Evolutionary conservation across 2,797 vertebrate genomes (phyloP).

Genomic region (Gallinago stenura): DNA sequence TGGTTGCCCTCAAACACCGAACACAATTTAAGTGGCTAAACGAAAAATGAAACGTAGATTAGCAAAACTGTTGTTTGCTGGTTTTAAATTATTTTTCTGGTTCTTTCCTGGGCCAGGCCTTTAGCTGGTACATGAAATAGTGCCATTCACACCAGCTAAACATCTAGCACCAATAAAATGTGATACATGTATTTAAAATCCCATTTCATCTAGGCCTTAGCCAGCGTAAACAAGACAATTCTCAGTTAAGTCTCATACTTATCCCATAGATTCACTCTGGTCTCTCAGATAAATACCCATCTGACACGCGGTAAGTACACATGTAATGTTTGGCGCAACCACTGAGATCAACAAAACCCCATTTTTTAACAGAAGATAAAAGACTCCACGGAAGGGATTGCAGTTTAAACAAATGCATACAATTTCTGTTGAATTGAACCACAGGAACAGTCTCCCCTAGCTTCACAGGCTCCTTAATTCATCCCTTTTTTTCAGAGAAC

Average conservation of each 20-base stretch:
- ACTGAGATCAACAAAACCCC: not conserved
- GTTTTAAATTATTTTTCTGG: rapidly evolving
- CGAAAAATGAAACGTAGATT: not conserved
- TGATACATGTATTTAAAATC: not conserved
- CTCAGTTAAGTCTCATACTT: not conserved
- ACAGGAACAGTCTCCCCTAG: not conserved
- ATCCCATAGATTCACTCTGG: not conserved
- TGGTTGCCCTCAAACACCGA: not conserved
- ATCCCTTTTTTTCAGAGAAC: not conserved
- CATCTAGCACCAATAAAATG: not conserved
- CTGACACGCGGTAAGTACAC: rapidly evolving
- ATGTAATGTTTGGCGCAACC: rapidly evolving
- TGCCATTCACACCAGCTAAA: not conserved
- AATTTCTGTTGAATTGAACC: not conserved
- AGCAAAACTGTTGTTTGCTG: not conserved
- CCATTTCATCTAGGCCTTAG: not conserved
- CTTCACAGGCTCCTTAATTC: not conserved
- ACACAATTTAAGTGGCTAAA: not conserved
- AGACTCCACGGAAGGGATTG: not conserved
- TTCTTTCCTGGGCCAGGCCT: not conserved
- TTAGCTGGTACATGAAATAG: not conserved
- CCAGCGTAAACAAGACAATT: not conserved
- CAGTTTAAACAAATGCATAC: not conserved
- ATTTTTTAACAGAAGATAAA: not conserved
- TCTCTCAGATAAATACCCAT: not conserved